Percentiles rank a stretch among this genome's conserved stretches.
These are phyloP conservation scores for Podarcis muralis DNA, from an alignment of 2,113 vertebrate species.

Conservation along the genomic window DNA sequence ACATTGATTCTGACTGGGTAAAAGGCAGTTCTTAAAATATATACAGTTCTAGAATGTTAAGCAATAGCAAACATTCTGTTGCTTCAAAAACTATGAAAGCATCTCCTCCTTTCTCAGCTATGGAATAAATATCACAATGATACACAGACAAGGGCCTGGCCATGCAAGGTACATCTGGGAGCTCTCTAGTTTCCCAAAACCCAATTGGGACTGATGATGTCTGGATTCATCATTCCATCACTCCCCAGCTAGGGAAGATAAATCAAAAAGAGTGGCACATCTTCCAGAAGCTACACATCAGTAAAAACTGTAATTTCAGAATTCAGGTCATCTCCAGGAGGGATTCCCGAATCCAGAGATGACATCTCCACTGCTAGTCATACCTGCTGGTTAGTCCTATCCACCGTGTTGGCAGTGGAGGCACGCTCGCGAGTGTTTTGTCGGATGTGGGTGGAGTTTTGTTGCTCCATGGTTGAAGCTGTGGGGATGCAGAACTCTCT, in stretches of 20 bases:
- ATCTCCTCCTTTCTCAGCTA: neutral
- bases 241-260: neutral
- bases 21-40: neutral
- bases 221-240: constrained; percentile 17
- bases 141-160: neutral
- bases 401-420: constrained; percentile 89
- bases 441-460: constrained; percentile 88
- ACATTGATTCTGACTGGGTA: too few relatives aligned
- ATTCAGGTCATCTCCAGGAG: constrained; percentile 78
- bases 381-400: constrained; percentile 96
- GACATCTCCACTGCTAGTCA: constrained; percentile 92
- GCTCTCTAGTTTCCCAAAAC: neutral
- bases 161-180: constrained; percentile 30
- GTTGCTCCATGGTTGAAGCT: constrained; percentile 87
- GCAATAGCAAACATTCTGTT: constrained; percentile 4
- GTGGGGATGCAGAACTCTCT: constrained; percentile 96
- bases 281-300: constrained; percentile 63
- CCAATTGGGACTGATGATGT: neutral
- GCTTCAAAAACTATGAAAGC: neutral
- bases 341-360: constrained; percentile 78
- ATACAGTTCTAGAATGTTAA: neutral
- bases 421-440: constrained; percentile 86
- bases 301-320: constrained; percentile 85
- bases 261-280: constrained; percentile 9
- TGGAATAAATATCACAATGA: neutral